phyloP scores from a whole-genome alignment of 2,113 vertebrate genomes.

The Periophthalmus modestus region DNA sequence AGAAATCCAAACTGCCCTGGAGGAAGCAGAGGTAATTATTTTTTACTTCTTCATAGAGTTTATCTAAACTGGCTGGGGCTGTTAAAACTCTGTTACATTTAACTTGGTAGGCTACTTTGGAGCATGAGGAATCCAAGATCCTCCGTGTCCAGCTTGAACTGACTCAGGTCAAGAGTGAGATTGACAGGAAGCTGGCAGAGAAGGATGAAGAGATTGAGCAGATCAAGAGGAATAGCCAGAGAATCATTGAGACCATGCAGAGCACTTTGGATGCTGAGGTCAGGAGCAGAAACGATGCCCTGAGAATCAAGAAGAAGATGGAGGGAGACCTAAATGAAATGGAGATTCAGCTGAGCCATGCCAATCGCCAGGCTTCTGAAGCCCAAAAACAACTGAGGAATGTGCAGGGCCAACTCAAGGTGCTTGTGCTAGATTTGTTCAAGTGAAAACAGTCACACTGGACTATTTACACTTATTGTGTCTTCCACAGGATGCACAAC shows the following conservation, averaged over 20 bases:
- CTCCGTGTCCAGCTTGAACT: constrained; percentile 74
- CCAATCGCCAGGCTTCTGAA: constrained; percentile 78
- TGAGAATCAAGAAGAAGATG: constrained; percentile 80
- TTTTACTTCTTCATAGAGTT: constrained; percentile 1
- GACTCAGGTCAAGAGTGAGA: constrained; percentile 74
- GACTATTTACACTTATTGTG: background rate
- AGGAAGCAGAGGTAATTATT: constrained; percentile 80
- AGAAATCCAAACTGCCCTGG: constrained; percentile 85
- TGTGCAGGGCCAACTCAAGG: constrained; percentile 78
- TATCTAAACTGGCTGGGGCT: background rate
- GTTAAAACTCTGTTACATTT: constrained; percentile 39
- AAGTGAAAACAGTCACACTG: background rate
- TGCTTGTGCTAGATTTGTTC: constrained; percentile 23
- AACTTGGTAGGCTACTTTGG: constrained; percentile 62
- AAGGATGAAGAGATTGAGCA: constrained; percentile 79
- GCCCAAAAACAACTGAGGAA: constrained; percentile 81
- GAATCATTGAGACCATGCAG: constrained; percentile 75
- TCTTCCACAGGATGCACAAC: constrained; percentile 78
- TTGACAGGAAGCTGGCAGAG: constrained; percentile 75
- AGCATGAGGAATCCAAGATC: constrained; percentile 78
- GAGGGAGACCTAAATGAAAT: constrained; percentile 80
- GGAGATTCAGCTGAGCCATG: constrained; percentile 79
- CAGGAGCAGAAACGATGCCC: constrained; percentile 75
- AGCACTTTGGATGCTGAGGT: constrained; percentile 72
- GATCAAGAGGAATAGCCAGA: constrained; percentile 77